A percentile compares a stretch with the other conserved stretches of the same genome.
Evolutionary conservation across 1,140 invertebrate genomes (phyloP).

Genomic region (Microplitis demolitor): DNA sequence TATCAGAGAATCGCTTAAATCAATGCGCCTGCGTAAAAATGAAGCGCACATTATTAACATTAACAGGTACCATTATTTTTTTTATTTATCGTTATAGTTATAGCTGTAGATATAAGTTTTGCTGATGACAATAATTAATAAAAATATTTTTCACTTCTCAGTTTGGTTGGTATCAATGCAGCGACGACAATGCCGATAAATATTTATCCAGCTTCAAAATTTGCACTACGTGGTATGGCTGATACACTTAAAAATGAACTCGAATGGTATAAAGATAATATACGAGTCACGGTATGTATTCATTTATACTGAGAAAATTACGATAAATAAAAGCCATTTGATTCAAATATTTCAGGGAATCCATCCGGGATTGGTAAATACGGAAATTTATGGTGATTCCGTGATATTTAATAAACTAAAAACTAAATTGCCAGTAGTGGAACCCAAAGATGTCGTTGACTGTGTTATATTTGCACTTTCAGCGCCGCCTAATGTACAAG

Average conservation of each 20-base stretch:
- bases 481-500: background rate
- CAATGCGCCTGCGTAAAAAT: constrained; percentile 63
- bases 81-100: background rate
- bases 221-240: constrained; percentile 61
- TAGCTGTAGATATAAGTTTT: background rate
- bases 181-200: constrained; percentile 34
- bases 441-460: background rate
- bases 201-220: constrained; percentile 64
- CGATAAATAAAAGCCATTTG: too few species aligned
- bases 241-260: constrained; percentile 64
- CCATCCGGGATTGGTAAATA: constrained; percentile 1
- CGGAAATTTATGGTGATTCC: background rate
- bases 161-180: constrained; percentile 37
- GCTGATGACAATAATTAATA: background rate
- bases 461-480: constrained; percentile 8
- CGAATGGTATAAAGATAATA: background rate
- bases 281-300: background rate
- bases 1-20: constrained; percentile 59
- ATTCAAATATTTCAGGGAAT: background rate
- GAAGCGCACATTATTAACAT: constrained; percentile 68
- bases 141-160: constrained; percentile 16
- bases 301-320: background rate
- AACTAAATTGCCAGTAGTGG: background rate
- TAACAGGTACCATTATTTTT: constrained; percentile 57
- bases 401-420: background rate